Evolutionary conservation across 2,113 vertebrate species (phyloP).

Genomic region (Coptodon bakossiorum): DNA sequence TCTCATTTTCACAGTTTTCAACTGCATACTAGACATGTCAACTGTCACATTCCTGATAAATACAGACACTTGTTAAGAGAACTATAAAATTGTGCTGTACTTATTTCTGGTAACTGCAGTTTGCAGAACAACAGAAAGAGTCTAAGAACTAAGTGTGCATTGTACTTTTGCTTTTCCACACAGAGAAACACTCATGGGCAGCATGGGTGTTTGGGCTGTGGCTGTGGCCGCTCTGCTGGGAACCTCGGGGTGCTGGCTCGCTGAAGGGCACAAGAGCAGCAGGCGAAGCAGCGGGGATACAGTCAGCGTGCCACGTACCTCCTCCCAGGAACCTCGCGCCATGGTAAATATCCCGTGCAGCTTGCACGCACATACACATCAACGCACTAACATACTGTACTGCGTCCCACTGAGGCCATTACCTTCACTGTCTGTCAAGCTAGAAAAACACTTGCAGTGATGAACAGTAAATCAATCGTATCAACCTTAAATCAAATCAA

Average conservation of each 20-base stretch:
- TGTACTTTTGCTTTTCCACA: conserved; percentile 3
- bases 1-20: not conserved
- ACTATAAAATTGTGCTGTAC: no score
- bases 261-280: conserved; percentile 74
- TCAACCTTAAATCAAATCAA: not conserved
- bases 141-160: not conserved
- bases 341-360: conserved; percentile 66
- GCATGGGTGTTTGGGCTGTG: conserved; percentile 76
- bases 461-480: not conserved
- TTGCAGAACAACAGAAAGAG: not conserved
- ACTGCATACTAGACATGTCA: not conserved
- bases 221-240: conserved; percentile 75
- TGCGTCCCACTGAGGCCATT: not conserved
- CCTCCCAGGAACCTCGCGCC: conserved; percentile 34
- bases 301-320: conserved; percentile 25
- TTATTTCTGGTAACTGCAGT: not conserved
- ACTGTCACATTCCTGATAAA: not conserved
- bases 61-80: not conserved
- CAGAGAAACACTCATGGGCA: conserved; percentile 79
- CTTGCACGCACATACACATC: not conserved
- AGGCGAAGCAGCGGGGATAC: conserved; percentile 61
- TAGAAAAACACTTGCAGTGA: not conserved
- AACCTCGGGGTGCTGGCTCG: conserved; percentile 58
- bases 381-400: not conserved
- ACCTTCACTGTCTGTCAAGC: not conserved